These are phyloP conservation scores for Esox lucius DNA, from an alignment of 2,797 vertebrate species.

Conservation along the genomic window DNA sequence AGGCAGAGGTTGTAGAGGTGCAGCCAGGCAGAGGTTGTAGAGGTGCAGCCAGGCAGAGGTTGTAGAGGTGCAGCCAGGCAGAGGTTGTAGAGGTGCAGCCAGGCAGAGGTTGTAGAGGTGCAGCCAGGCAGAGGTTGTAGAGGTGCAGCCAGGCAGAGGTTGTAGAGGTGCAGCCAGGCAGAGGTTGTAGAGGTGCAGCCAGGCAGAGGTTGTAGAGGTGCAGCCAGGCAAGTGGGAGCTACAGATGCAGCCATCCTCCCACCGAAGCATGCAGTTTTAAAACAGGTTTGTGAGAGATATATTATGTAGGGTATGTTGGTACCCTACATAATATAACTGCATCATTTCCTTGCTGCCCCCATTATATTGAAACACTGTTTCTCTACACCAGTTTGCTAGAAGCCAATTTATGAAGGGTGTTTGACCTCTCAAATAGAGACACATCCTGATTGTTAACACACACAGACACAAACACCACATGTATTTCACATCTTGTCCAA, in stretches of 20 bases:
- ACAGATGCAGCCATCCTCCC: not conserved
- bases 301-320: no score
- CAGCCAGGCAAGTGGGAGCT: not conserved
- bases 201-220: slow-evolving; percentile 4
- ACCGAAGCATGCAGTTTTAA: not conserved
- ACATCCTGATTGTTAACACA: not conserved
- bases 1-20: no score
- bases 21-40: no score
- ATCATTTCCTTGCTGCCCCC: not conserved
- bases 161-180: no score
- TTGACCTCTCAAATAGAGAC: not conserved
- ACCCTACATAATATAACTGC: not conserved
- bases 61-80: no score
- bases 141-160: no score
- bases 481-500: not conserved
- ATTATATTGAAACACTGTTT: not conserved
- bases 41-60: no score
- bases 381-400: slow-evolving; percentile 1
- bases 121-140: no score
- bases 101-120: no score
- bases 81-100: no score
- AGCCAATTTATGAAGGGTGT: not conserved
- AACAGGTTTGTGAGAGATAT: not conserved
- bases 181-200: not conserved
- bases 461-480: not conserved